Conservation (phyloP, 1,140 invertebrate genomes). For the Procambarus clarkii region DNA sequence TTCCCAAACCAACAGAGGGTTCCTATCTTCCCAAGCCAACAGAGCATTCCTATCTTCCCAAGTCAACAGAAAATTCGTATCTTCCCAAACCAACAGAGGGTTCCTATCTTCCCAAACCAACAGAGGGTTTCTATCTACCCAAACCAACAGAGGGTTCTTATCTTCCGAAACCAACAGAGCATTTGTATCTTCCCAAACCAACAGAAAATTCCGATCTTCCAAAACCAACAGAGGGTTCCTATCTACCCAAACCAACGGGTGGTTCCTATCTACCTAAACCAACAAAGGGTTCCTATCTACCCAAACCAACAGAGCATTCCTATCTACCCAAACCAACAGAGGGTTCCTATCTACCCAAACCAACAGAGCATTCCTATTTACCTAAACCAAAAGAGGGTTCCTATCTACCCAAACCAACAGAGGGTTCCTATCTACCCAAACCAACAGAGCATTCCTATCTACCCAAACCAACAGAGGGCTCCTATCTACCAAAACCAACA, state of each 20-base stretch:
- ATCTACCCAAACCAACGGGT: too few relatives aligned
- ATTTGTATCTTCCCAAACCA: not conserved
- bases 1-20: not conserved
- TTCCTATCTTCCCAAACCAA: slow-evolving; percentile 9
- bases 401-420: too few relatives aligned
- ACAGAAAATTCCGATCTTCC: not conserved
- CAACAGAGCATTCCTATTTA: too few relatives aligned
- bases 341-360: not conserved
- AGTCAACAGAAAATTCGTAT: not conserved
- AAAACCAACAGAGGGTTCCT: not conserved
- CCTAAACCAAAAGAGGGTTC: not conserved
- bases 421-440: not conserved
- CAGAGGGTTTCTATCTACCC: slow-evolving; percentile 11
- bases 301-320: too few relatives aligned
- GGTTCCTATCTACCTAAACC: too few relatives aligned
- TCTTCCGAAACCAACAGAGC: not conserved
- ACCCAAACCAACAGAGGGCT: not conserved
- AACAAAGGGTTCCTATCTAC: too few relatives aligned
- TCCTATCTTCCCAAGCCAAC: not conserved
- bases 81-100: not conserved
- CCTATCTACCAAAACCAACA: not conserved
- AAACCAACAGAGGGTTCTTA: not conserved
- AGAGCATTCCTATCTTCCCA: not conserved
- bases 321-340: not conserved
- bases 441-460: slow-evolving; percentile 16